These are phyloP conservation scores for Drosophila auraria DNA, from an alignment of 1,140 invertebrate genomes.

Conservation along the genomic window DNA sequence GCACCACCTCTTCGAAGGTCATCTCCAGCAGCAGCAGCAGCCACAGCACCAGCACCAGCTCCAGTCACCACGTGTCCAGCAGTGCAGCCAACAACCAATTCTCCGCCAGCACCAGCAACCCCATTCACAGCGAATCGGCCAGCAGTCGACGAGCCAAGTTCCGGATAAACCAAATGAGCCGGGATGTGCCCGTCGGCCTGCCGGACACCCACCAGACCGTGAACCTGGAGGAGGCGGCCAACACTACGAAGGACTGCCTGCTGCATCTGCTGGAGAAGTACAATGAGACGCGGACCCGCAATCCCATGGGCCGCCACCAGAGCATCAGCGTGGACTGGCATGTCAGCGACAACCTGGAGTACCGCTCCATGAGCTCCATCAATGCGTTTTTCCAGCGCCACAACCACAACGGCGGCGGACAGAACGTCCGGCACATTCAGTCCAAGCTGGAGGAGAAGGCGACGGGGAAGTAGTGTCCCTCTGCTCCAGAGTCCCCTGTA, in stretches of 20 bases:
- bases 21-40: slow-evolving; percentile 29
- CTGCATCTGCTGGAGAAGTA: slow-evolving; percentile 90
- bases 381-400: slow-evolving; percentile 89
- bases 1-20: slow-evolving; percentile 65
- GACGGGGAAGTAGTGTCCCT: slow-evolving; percentile 62
- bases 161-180: slow-evolving; percentile 87
- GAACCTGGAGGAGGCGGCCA: slow-evolving; percentile 87
- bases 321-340: slow-evolving; percentile 84
- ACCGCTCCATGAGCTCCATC: slow-evolving; percentile 88
- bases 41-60: slow-evolving; percentile 55
- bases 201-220: slow-evolving; percentile 86
- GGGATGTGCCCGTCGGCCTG: slow-evolving; percentile 88
- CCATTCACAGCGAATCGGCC: slow-evolving; percentile 59
- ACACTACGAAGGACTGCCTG: slow-evolving; percentile 90
- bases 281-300: slow-evolving; percentile 86
- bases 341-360: slow-evolving; percentile 85
- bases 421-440: slow-evolving; percentile 75
- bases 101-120: slow-evolving; percentile 34
- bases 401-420: slow-evolving; percentile 86
- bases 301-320: slow-evolving; percentile 75
- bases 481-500: slow-evolving; percentile 9
- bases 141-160: slow-evolving; percentile 86
- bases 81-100: slow-evolving; percentile 17
- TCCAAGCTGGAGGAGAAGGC: slow-evolving; percentile 82
- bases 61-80: slow-evolving; percentile 16